Percentiles rank a stretch among this genome's conserved stretches.
Evolutionary conservation across 2,113 vertebrate species (phyloP).

Genomic region (Typhlomys cinereus): DNA sequence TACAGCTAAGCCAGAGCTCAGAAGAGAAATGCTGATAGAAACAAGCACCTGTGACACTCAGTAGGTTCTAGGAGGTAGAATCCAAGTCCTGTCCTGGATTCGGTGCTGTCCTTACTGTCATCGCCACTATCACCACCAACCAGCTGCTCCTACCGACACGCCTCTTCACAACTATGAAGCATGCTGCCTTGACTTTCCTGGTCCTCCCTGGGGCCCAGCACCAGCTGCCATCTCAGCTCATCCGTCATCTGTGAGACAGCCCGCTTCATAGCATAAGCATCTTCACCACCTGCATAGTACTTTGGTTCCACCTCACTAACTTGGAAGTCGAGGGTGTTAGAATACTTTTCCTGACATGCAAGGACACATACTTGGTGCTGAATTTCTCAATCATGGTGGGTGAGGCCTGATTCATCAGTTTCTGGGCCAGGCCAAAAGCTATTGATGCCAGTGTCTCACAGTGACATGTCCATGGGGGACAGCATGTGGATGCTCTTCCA

Average conservation of each 20-base stretch:
- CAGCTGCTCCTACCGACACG: background rate
- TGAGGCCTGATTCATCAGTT: constrained; percentile 11
- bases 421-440: background rate
- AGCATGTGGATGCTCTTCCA: background rate
- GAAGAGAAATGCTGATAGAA: background rate
- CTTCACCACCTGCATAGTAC: background rate
- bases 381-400: background rate
- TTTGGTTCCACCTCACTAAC: background rate
- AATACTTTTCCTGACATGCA: background rate
- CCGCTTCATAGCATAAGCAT: background rate
- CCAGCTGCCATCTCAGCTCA: background rate
- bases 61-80: background rate
- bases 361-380: background rate
- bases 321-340: constrained; percentile 1
- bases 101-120: background rate
- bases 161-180: background rate
- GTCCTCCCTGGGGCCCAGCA: background rate
- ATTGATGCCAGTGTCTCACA: background rate
- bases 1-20: constrained; percentile 6
- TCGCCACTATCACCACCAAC: background rate
- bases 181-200: background rate
- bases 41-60: background rate
- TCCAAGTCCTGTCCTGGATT: background rate
- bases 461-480: background rate
- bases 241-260: background rate